Percentiles rank a stretch among this genome's conserved stretches.
Evolutionary conservation across 2,797 vertebrate genomes (phyloP).

Genomic region (Myiotriccus ornatus): DNA sequence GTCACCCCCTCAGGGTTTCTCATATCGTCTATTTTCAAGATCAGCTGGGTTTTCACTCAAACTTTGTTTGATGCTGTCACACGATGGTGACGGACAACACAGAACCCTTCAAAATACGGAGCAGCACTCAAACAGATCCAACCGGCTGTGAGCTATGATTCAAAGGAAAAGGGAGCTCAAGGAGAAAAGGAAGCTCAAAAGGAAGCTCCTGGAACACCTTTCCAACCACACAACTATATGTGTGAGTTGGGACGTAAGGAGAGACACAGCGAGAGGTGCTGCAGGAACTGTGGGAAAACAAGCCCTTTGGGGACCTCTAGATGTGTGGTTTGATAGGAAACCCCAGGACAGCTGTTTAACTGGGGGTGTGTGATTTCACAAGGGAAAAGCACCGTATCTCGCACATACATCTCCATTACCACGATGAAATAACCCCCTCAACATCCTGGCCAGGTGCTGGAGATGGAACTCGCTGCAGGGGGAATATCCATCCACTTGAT

Average conservation of each 20-base stretch:
- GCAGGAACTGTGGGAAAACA: not conserved
- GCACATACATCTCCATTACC: not conserved
- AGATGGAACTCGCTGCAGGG: not conserved
- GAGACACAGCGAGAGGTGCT: not conserved
- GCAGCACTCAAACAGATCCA: not conserved
- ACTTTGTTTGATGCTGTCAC: not conserved
- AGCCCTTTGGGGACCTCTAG: conserved; percentile 32
- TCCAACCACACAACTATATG: not conserved
- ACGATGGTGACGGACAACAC: not conserved
- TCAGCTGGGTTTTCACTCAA: not conserved
- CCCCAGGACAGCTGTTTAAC: conserved; percentile 21
- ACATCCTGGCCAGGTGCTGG: not conserved
- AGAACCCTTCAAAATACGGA: not conserved
- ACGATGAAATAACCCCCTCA: not conserved
- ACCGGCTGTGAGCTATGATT: not conserved
- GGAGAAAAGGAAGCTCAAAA: not conserved
- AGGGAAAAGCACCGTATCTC: not conserved
- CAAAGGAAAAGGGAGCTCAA: not conserved
- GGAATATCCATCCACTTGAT: conserved; percentile 13
- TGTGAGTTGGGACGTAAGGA: not conserved
- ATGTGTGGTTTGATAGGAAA: conserved; percentile 49
- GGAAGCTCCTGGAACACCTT: not conserved
- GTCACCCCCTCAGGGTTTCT: not conserved
- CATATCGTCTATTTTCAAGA: not conserved
- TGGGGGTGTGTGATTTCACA: conserved; percentile 13